Conservation (phyloP, 2,888 invertebrate genomes). For the Drosophila paramelanica region DNA sequence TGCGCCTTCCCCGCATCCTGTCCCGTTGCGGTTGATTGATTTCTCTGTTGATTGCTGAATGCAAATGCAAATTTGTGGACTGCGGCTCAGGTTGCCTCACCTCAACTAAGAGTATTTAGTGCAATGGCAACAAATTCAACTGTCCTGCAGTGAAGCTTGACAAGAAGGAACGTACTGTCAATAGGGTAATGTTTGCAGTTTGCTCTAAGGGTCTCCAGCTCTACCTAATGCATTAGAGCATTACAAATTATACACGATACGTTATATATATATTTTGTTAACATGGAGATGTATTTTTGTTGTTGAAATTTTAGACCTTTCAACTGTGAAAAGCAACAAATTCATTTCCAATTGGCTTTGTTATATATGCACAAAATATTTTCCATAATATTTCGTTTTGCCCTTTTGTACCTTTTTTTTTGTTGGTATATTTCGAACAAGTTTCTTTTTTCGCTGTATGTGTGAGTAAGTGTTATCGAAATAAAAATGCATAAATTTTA, state of each 20-base stretch:
- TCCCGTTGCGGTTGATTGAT: conserved; percentile 72
- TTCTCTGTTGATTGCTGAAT: conserved; percentile 71
- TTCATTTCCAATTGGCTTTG: conserved; percentile 60
- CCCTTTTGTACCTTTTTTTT: conserved; percentile 34
- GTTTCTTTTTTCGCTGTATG: conserved; percentile 6
- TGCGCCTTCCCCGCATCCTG: neutral
- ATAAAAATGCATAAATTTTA: conserved; percentile 72
- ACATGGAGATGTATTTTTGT: conserved; percentile 1
- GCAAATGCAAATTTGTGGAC: conserved; percentile 67
- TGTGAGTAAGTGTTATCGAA: conserved; percentile 38
- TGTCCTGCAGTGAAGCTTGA: conserved; percentile 32
- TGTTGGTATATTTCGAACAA: conserved; percentile 5
- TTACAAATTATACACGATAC: conserved; percentile 24
- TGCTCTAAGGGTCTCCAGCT: conserved; percentile 10
- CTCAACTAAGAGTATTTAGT: conserved; percentile 48
- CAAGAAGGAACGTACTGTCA: conserved; percentile 5
- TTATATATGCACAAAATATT: conserved; percentile 55
- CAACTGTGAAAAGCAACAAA: conserved; percentile 32
- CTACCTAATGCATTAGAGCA: conserved; percentile 31
- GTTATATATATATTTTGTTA: neutral
- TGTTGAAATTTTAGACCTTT: conserved; percentile 32
- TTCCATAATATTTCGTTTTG: conserved; percentile 60
- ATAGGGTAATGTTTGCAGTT: conserved; percentile 11
- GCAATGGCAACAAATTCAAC: conserved; percentile 26
- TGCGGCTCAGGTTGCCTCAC: conserved; percentile 14